Percentiles rank a stretch among this genome's conserved stretches.
Conservation (phyloP, 2,888 invertebrate genomes). For the Brachylomia viminalis region DNA sequence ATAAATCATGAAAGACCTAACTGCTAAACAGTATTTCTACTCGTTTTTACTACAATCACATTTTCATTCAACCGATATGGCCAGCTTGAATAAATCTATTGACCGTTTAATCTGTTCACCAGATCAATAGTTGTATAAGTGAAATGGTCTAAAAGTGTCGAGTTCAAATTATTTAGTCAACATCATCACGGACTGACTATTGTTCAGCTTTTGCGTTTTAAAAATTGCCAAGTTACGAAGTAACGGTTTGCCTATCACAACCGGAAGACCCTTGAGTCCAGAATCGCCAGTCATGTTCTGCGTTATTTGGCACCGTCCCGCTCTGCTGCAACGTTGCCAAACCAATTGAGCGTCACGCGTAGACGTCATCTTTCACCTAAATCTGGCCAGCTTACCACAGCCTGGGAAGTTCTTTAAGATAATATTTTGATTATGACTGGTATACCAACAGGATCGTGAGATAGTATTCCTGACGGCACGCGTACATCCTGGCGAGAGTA, state of each 20-base stretch:
- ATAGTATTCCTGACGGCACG: conserved; percentile 94
- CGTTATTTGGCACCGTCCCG: conserved; percentile 8
- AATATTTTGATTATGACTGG: neutral
- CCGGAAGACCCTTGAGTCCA: neutral
- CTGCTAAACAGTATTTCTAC: neutral
- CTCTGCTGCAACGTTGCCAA: conserved; percentile 4
- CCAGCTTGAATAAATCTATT: neutral
- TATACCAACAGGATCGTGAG: conserved; percentile 89
- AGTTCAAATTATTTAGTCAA: neutral
- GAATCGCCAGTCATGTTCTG: neutral
- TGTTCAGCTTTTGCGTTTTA: neutral
- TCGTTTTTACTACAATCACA: neutral
- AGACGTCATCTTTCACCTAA: neutral
- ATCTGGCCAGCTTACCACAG: neutral
- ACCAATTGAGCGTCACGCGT: neutral
- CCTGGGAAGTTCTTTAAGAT: neutral
- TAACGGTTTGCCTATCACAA: neutral
- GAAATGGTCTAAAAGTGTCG: neutral
- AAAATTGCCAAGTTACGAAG: neutral
- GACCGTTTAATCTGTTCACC: no score
- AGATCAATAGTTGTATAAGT: neutral
- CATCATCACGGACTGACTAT: neutral
- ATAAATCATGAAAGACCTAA: neutral
- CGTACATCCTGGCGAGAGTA: conserved; percentile 97
- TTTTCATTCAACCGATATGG: neutral